Percentiles rank a stretch among this genome's conserved stretches.
Conservation (phyloP, 2,113 vertebrate species). For the Hyaena hyaena region DNA sequence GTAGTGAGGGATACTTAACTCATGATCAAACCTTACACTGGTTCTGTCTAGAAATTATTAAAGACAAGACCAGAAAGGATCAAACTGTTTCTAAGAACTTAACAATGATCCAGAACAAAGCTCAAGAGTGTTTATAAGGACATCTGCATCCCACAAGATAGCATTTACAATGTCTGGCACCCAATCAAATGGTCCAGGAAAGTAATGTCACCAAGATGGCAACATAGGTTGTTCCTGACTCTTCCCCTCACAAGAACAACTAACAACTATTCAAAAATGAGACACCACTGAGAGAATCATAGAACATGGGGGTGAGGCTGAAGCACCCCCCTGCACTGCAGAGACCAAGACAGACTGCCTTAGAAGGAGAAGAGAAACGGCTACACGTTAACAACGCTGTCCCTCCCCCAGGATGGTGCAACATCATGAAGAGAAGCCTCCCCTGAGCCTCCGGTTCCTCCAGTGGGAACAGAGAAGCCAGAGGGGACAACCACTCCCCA, state of each 20-base stretch:
- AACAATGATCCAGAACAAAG: conserved; percentile 46
- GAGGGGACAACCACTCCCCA: neutral
- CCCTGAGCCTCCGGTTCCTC: neutral
- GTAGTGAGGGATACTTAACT: neutral
- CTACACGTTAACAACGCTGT: neutral
- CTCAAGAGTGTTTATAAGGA: neutral
- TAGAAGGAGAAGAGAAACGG: neutral
- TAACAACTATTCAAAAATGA: neutral
- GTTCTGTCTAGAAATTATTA: neutral
- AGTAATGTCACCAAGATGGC: neutral
- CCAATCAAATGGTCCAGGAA: conserved; percentile 57
- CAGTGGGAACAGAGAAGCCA: neutral
- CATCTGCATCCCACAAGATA: conserved; percentile 42
- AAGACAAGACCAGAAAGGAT: conserved; percentile 38
- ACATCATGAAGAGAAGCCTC: neutral
- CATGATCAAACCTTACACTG: neutral
- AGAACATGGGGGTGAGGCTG: neutral
- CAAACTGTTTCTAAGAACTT: conserved; percentile 37
- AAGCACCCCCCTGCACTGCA: neutral
- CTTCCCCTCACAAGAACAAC: neutral
- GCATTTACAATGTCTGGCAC: conserved; percentile 73
- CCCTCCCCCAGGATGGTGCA: neutral
- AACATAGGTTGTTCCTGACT: neutral
- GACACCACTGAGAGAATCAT: neutral
- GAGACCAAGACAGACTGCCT: neutral